phyloP scores from a whole-genome alignment of 2,113 vertebrate genomes.

The Cochlearius cochlearius region DNA sequence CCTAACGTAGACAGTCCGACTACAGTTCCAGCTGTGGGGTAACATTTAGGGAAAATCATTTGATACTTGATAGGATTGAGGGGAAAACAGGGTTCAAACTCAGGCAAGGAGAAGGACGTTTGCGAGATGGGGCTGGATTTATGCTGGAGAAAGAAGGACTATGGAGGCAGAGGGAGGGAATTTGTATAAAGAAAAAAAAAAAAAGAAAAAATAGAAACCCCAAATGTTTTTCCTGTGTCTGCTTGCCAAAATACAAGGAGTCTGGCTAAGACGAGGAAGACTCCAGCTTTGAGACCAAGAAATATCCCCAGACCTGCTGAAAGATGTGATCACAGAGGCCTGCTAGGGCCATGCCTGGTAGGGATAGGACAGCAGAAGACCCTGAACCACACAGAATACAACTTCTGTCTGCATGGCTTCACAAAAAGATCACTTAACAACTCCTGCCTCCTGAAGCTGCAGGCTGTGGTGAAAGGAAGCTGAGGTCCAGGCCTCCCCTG shows the following conservation, averaged over 20 bases:
- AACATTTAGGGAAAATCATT: not conserved
- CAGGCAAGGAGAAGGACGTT: not conserved
- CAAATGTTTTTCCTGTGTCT: not conserved
- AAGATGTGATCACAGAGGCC: fast-evolving
- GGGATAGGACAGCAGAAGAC: not conserved
- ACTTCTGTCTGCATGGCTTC: not conserved
- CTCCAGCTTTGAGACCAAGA: not conserved
- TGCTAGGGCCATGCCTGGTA: not conserved
- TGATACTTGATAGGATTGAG: not conserved
- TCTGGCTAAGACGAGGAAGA: not conserved
- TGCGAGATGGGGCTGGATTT: not conserved
- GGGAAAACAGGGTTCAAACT: not conserved
- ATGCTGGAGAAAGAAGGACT: not conserved
- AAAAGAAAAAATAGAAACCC: not conserved
- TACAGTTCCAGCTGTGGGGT: not conserved
- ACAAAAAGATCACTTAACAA: not conserved
- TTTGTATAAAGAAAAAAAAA: not conserved
- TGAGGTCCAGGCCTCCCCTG: not conserved
- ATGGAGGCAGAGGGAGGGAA: not conserved
- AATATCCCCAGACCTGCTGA: not conserved
- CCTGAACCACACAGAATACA: not conserved
- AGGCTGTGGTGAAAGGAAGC: not conserved
- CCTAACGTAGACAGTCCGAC: not conserved
- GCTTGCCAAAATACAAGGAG: not conserved
- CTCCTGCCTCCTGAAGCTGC: not conserved